Conservation (phyloP, 2,888 invertebrate species). For the Salpingus planirostris region DNA sequence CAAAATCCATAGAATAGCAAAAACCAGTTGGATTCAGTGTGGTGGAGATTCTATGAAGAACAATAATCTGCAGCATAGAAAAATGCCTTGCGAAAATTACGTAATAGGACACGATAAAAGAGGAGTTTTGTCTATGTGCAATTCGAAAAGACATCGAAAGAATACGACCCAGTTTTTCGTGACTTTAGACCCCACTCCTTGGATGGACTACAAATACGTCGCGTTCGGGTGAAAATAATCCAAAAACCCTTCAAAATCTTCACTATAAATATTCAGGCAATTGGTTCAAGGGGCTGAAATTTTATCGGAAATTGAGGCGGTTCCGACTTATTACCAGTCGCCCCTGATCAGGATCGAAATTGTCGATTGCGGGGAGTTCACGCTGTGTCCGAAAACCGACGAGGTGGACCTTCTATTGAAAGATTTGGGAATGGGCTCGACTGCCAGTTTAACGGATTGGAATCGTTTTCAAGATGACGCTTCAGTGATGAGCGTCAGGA, state of each 20-base stretch:
- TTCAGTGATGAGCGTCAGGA: slow-evolving; percentile 8
- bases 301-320: too few relatives aligned
- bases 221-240: slow-evolving; percentile 57
- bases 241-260: slow-evolving; percentile 11
- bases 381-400: slow-evolving; percentile 11
- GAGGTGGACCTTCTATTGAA: background rate
- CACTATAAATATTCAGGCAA: slow-evolving; percentile 11
- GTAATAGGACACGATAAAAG: slow-evolving; percentile 54
- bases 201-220: slow-evolving; percentile 66
- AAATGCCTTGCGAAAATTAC: slow-evolving; percentile 58
- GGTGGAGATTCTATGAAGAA: slow-evolving; percentile 48
- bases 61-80: slow-evolving; percentile 36
- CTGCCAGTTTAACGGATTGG: background rate
- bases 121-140: slow-evolving; percentile 65
- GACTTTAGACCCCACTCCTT: slow-evolving; percentile 53
- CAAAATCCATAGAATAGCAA: slow-evolving; percentile 56
- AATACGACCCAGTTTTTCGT: slow-evolving; percentile 65
- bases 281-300: slow-evolving; percentile 31
- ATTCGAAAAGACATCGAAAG: slow-evolving; percentile 53
- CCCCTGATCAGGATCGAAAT: slow-evolving; percentile 38
- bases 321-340: slow-evolving; percentile 55
- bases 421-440: background rate
- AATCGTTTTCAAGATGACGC: slow-evolving; percentile 1
- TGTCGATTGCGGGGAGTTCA: slow-evolving; percentile 30
- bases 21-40: slow-evolving; percentile 63